Base-by-base conservation (phyloP, 2,113 vertebrate genomes). In the Epinephelus cyanopodus region DNA sequence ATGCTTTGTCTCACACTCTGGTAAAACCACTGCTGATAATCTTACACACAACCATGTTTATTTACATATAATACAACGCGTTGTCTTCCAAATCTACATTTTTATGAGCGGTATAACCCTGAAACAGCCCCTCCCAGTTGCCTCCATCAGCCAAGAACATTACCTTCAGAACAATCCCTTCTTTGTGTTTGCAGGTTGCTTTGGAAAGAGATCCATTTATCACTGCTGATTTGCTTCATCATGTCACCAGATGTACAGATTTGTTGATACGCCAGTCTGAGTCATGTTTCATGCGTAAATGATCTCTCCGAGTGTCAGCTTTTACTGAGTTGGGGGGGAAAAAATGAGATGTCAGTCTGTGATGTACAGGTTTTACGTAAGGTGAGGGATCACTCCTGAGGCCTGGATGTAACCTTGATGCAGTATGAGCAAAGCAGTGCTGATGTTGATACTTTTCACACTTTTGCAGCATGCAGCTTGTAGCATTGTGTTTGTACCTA, bases 111-210 rank as follows among this genome's bases (percentile, higher is more conserved):
- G 14, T 50, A 62, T 21, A 33, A 58, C 18, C 25, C 39, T 27
- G 66, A 39, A 58, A 37, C 14, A 74, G 19, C 45, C 60, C 3
- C 45, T n/a, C 63, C 25, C 19, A 47, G 3, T 4, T 54, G 21
- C 17, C 66, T 62, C 39, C 1, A 5, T 62, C 65, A 79, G 3
- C 18, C 29, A 19, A 66, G 23, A 70, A 52, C 47, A 71, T 54
- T 71, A 73, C 45, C 15, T 37, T 54, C 21, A 65, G 39, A 75
- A 67, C 58, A 5, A 52, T 70, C 8, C 48, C 27, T 39, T 66
- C 11, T 52, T 57, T 89, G 42, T 61, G 39, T 11, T 33, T 67
- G 61, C 60, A 72, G 56, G 79, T 63, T 76, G 48, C 29, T 70
- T 69, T 4, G 19, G 54, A 52, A 29, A 50, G 60, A 42, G 52